Conservation (phyloP, 1,140 invertebrate genomes). For the Conus ventricosus region DNA sequence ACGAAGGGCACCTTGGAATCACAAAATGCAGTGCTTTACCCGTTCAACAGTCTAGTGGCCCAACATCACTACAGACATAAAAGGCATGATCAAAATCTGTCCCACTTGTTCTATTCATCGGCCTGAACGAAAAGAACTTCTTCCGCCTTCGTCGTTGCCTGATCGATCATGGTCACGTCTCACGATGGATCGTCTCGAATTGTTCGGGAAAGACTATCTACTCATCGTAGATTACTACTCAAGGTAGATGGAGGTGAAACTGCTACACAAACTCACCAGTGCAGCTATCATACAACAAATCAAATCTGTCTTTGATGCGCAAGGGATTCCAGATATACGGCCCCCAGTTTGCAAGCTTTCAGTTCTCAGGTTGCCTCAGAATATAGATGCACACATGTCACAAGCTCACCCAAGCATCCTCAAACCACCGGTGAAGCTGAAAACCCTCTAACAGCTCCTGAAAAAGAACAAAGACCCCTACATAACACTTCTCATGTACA, state of each 20-base stretch:
- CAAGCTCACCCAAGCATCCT: constrained; percentile 45
- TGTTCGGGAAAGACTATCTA: constrained; percentile 39
- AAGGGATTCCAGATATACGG: constrained; percentile 47
- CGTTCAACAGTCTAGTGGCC: constrained; percentile 33
- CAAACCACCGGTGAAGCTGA: constrained; percentile 52
- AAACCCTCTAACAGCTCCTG: constrained; percentile 48
- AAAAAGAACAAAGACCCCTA: constrained; percentile 45
- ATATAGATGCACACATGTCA: constrained; percentile 52
- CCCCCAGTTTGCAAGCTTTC: constrained; percentile 44
- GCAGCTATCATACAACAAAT: constrained; percentile 18
- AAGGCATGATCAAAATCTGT: constrained; percentile 31
- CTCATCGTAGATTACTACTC: constrained; percentile 49
- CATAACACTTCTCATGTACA: constrained; percentile 38
- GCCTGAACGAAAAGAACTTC: constrained; percentile 37
- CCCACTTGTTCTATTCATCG: constrained; percentile 38
- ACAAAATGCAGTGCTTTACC: constrained; percentile 22
- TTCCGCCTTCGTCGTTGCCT: constrained; percentile 40
- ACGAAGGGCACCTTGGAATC: constrained; percentile 41
- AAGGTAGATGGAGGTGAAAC: constrained; percentile 40
- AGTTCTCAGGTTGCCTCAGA: constrained; percentile 58
- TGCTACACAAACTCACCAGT: neutral
- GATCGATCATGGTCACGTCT: constrained; percentile 41
- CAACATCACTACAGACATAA: constrained; percentile 24
- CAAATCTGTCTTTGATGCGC: constrained; percentile 48
- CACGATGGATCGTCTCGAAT: constrained; percentile 25